Conservation (phyloP, 2,797 vertebrate species). For the Crotalus adamanteus region DNA sequence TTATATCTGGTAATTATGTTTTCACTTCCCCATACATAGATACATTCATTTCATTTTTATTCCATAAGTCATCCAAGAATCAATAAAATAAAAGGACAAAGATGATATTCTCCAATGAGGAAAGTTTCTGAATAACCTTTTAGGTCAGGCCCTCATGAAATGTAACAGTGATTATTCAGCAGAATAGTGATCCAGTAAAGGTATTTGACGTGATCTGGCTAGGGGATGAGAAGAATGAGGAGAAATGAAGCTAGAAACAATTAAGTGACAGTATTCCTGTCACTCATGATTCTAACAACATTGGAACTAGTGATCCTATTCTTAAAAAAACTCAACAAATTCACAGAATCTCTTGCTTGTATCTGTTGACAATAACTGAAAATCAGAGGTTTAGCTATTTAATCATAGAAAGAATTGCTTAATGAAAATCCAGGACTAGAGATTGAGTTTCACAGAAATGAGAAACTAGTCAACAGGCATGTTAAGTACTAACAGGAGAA, state of each 20-base stretch:
- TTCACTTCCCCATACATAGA: neutral
- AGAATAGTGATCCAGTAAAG: neutral
- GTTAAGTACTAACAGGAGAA: neutral
- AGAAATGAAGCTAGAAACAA: neutral
- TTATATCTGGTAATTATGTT: neutral
- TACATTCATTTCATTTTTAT: neutral
- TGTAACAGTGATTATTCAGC: neutral
- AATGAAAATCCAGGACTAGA: neutral
- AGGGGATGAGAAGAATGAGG: neutral
- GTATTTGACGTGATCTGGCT: neutral
- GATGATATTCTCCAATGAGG: too few relatives aligned
- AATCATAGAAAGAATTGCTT: neutral
- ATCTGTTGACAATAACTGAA: neutral
- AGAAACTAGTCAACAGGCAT: neutral
- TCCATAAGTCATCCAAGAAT: neutral
- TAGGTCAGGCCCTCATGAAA: neutral
- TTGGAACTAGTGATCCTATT: neutral
- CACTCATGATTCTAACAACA: neutral
- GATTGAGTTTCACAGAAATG: neutral
- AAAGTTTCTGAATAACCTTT: neutral
- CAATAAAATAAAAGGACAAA: neutral
- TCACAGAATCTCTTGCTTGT: neutral
- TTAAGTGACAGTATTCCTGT: neutral
- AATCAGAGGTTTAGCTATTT: neutral
- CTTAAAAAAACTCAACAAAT: neutral